Base-by-base conservation (phyloP, 2,113 vertebrate genomes). In the Corynorhinus townsendii region DNA sequence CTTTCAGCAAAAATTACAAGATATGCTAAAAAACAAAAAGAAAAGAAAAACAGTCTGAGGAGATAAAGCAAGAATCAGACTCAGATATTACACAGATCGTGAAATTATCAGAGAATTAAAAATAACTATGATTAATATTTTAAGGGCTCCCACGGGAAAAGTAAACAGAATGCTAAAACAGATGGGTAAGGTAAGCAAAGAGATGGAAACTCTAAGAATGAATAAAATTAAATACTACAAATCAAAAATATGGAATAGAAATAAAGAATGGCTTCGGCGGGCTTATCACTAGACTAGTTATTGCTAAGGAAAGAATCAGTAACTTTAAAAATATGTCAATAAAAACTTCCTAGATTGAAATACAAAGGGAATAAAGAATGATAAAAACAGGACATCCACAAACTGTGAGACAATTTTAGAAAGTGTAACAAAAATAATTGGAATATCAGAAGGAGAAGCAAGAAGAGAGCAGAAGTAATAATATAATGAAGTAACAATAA, bases 31-130 rank as follows among this genome's bases (percentile, higher is more conserved):
- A 82, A 75, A 54, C 0, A 11, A 30, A 81, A 82, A 38, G 5
- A 15, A 16, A 28, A 14, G 56, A 69, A 91, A 91, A 62, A 62
- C 2, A 68, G 8, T 52, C 40, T 86, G 26, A 87, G 91, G 33
- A 83, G 54, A 83, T 45, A 93, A 86, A 93, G 11, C 26, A 89
- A 90, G 17, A 86, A 35, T 19, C 20, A 68, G 11, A 69, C 22
- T 47, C 68, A 62, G 40, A 71, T 64, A 62, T 35, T 20, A 92
- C 33, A 72, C 10, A 91, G 30, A 77, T 28, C 82, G 4, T 69
- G 20, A 11, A 93, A 95, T 68, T 89, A 73, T 81, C 81, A 77
- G 38, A 81, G 11, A 90, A 96, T 83, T 80, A n/a, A 49, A 92
- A 93, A 86, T 56, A 45, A 72, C 16, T 87, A 82, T 84, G 11